These are phyloP conservation scores for Henicopernis longicauda DNA, from an alignment of 2,113 vertebrate species.

Conservation along the genomic window DNA sequence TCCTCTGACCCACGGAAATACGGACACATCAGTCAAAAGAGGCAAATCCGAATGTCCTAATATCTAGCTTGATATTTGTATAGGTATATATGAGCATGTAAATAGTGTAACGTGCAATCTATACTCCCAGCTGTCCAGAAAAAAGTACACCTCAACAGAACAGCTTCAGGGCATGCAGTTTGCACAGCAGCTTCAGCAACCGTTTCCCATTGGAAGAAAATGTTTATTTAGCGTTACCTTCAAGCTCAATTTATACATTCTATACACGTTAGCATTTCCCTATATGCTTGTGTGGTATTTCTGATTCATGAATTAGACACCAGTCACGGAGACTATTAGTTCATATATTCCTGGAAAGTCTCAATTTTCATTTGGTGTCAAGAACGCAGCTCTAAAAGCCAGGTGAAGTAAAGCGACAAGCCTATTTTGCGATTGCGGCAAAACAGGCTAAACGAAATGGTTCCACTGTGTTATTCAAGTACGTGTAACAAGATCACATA, in stretches of 20 bases:
- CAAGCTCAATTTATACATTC: not conserved
- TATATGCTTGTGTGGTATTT: not conserved
- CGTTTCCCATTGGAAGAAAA: not conserved
- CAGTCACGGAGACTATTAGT: not conserved
- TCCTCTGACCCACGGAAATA: not conserved
- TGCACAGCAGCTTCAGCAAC: not conserved
- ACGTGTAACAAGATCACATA: not conserved
- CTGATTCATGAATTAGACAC: not conserved
- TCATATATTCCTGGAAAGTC: not conserved
- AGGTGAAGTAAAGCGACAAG: not conserved
- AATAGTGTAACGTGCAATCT: not conserved
- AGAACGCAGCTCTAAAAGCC: not conserved
- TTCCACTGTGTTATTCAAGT: not conserved
- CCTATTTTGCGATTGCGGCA: not conserved
- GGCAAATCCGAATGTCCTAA: not conserved
- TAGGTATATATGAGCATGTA: not conserved
- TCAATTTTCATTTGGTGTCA: not conserved
- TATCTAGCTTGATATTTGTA: not conserved
- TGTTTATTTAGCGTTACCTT: not conserved
- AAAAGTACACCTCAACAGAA: not conserved
- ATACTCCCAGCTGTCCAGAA: not conserved
- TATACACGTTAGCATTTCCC: not conserved
- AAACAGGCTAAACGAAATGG: not conserved
- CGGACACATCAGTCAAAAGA: not conserved
- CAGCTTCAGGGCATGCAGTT: not conserved